Conservation (phyloP, 2,113 vertebrate genomes). For the Lampris megalopsis region DNA sequence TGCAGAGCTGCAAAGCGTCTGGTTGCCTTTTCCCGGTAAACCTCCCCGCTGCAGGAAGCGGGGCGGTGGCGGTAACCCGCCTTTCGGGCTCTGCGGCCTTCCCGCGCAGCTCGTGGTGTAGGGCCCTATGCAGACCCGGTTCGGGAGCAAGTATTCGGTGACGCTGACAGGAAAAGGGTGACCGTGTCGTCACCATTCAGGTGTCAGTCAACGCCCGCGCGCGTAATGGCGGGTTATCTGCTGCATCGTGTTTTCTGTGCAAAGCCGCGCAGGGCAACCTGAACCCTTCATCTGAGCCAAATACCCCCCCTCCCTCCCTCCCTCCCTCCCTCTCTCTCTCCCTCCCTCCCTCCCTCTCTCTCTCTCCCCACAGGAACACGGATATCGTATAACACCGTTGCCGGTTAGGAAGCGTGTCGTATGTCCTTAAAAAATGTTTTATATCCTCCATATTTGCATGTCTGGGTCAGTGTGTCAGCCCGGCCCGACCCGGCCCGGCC, state of each 20-base stretch:
- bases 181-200: neutral
- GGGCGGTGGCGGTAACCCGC: too few relatives aligned
- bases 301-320: neutral
- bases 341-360: too few relatives aligned
- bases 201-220: too few relatives aligned
- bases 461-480: conserved; percentile 28
- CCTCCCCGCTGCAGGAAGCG: conserved; percentile 19
- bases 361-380: neutral
- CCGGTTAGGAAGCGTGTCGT: neutral
- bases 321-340: too few relatives aligned
- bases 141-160: conserved; percentile 32
- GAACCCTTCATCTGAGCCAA: neutral
- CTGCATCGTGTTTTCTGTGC: too few relatives aligned
- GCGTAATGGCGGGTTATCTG: too few relatives aligned
- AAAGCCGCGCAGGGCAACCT: too few relatives aligned
- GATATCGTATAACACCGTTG: neutral
- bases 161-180: neutral
- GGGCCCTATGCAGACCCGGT: neutral
- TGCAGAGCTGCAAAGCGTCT: conserved; percentile 27
- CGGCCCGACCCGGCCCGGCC: too few relatives aligned
- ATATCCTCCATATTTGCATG: neutral
- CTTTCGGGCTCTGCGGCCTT: too few relatives aligned
- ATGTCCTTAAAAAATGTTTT: neutral
- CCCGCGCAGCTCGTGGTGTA: too few relatives aligned
- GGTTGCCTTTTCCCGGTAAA: conserved; percentile 56